phyloP scores from a whole-genome alignment of 2,888 invertebrate species.

The Heteropelma amictum region DNA sequence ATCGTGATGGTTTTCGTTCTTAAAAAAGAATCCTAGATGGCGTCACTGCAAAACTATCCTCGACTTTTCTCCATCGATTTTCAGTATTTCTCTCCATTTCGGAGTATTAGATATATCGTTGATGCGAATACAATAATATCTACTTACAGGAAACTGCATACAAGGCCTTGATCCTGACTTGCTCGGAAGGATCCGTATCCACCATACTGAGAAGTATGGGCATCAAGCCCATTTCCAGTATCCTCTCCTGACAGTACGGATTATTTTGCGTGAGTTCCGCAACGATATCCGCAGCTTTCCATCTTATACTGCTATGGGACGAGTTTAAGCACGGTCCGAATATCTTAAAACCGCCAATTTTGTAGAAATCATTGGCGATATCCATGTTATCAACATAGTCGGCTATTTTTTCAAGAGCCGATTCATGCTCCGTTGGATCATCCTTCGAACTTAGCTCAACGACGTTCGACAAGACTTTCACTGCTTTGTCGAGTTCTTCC shows the following conservation, averaged over 20 bases:
- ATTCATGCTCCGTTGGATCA: conserved; percentile 80
- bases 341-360: conserved; percentile 89
- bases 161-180: conserved; percentile 84
- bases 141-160: conserved; percentile 89
- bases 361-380: conserved; percentile 90
- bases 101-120: no score
- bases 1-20: no score
- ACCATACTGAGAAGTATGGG: conserved; percentile 82
- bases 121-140: neutral
- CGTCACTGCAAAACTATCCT: no score
- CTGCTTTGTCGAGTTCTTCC: conserved; percentile 82
- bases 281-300: conserved; percentile 84
- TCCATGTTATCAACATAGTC: conserved; percentile 88
- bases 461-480: conserved; percentile 81
- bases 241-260: conserved; percentile 86
- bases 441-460: conserved; percentile 79
- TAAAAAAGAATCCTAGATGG: no score
- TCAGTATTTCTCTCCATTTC: no score
- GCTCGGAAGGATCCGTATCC: conserved; percentile 79
- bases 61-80: no score
- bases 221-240: conserved; percentile 84
- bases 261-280: conserved; percentile 93
- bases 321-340: conserved; percentile 84
- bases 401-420: conserved; percentile 84
- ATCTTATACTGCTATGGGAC: conserved; percentile 82